Conservation (phyloP, 2,888 invertebrate species). For the Muschampia staudingeri region DNA sequence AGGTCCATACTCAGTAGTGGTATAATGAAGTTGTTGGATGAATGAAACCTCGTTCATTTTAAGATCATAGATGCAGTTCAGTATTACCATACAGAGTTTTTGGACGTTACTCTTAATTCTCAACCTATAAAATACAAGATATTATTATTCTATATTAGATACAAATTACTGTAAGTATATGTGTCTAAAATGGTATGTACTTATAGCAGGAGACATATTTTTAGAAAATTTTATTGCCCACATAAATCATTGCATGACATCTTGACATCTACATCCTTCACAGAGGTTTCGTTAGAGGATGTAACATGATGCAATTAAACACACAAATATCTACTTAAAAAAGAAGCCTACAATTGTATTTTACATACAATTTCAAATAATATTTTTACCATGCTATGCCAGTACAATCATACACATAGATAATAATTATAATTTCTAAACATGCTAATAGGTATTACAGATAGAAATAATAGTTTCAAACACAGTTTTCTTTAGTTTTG, state of each 20-base stretch:
- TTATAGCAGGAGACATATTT: slow-evolving; percentile 89
- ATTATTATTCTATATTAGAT: slow-evolving; percentile 36
- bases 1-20: background rate
- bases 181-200: slow-evolving; percentile 46
- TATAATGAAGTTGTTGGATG: background rate
- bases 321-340: slow-evolving; percentile 14
- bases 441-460: slow-evolving; percentile 29
- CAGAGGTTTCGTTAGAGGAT: background rate
- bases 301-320: slow-evolving; percentile 18
- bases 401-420: slow-evolving; percentile 27
- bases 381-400: slow-evolving; percentile 26
- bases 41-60: slow-evolving; percentile 11
- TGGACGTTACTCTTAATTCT: slow-evolving; percentile 34
- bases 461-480: slow-evolving; percentile 25
- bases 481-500: slow-evolving; percentile 33
- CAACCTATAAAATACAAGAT: slow-evolving; percentile 45
- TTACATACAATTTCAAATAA: slow-evolving; percentile 31
- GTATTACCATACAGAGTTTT: slow-evolving; percentile 30
- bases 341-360: slow-evolving; percentile 18
- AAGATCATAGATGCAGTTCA: background rate
- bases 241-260: slow-evolving; percentile 72
- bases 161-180: slow-evolving; percentile 36
- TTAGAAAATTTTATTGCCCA: slow-evolving; percentile 88
- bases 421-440: slow-evolving; percentile 4
- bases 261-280: slow-evolving; percentile 35